These are phyloP conservation scores for Teleogryllus oceanicus DNA, from an alignment of 2,888 invertebrate genomes.

Conservation along the genomic window DNA sequence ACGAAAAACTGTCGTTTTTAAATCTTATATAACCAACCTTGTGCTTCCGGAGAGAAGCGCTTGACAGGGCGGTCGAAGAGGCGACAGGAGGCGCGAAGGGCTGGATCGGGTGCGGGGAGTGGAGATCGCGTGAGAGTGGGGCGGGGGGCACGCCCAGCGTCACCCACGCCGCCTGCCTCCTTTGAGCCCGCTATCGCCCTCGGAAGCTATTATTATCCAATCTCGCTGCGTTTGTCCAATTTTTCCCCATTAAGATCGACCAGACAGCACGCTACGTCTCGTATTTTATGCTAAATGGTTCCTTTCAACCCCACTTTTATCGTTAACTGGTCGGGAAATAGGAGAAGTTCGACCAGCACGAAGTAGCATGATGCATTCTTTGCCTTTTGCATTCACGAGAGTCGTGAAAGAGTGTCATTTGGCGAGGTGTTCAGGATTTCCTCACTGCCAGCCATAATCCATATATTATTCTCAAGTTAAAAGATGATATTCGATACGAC, in stretches of 20 bases:
- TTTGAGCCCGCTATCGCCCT: neutral
- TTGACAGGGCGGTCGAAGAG: neutral
- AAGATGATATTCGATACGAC: no score
- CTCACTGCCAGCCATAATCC: no score
- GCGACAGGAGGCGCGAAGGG: neutral
- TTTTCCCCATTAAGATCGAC: conserved; percentile 8
- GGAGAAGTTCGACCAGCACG: neutral
- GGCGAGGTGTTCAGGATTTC: no score
- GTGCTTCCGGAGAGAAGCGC: no score
- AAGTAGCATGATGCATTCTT: neutral
- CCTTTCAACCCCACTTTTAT: neutral
- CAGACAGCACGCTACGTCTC: neutral
- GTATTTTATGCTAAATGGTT: conserved; percentile 7
- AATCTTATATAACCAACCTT: no score
- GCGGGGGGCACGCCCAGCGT: neutral
- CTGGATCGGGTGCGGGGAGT: neutral
- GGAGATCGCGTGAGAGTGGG: neutral
- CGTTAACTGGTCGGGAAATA: conserved; percentile 5
- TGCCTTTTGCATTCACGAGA: no score
- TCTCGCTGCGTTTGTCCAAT: neutral
- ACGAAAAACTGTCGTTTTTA: no score
- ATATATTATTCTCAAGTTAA: no score
- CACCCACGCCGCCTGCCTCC: neutral
- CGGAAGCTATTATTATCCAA: conserved; percentile 18
- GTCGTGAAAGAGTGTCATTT: no score